These are phyloP conservation scores for Hylomyscus alleni DNA, from an alignment of 2,797 vertebrate genomes.

Conservation along the genomic window DNA sequence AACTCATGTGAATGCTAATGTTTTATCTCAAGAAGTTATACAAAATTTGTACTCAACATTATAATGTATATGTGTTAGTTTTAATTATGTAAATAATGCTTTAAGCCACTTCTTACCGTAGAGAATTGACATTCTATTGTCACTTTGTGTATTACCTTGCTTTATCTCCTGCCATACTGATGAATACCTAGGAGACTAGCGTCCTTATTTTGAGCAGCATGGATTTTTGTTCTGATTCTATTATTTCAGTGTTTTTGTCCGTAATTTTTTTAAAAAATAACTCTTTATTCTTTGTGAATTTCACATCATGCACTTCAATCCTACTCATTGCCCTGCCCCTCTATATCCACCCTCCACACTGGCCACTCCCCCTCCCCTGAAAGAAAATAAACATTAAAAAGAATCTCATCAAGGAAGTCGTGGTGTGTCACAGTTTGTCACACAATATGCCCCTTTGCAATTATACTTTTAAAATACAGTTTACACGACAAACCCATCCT, in stretches of 20 bases:
- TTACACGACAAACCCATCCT: background rate
- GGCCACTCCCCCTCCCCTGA: background rate
- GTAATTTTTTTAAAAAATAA: background rate
- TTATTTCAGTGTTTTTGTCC: background rate
- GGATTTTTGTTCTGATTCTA: background rate
- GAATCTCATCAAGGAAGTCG: background rate
- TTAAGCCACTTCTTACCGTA: background rate
- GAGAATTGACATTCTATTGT: background rate
- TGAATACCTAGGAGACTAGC: accelerated
- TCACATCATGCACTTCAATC: background rate
- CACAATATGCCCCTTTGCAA: background rate
- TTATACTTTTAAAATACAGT: conserved; percentile 19
- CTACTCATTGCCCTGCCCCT: background rate
- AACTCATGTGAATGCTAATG: background rate
- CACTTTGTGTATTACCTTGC: background rate
- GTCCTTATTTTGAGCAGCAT: background rate
- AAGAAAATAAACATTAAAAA: background rate
- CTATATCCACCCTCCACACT: background rate
- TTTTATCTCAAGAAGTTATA: conserved; percentile 21
- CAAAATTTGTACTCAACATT: conserved; percentile 9
- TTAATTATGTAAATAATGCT: background rate
- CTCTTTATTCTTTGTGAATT: background rate
- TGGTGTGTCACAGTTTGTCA: background rate
- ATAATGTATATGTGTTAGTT: background rate
- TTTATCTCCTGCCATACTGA: background rate